phyloP scores from a whole-genome alignment of 2,888 invertebrate genomes.

The Cremastobaeus sp. region DNA sequence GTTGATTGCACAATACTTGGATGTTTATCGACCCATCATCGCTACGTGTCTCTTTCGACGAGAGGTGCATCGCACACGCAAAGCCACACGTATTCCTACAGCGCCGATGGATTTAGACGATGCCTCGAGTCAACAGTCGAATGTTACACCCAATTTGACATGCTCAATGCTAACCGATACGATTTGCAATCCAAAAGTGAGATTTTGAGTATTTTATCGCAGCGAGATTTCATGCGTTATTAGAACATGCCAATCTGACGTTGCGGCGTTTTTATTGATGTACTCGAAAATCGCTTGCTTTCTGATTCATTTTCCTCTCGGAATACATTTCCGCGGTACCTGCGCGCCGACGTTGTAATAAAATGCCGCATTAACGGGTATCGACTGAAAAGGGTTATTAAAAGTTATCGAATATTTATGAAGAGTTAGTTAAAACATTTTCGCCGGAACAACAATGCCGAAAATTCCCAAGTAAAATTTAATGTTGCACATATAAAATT shows the following conservation, averaged over 20 bases:
- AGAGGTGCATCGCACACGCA: slow-evolving; percentile 57
- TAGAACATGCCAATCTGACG: slow-evolving; percentile 25
- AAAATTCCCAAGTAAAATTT: slow-evolving; percentile 1
- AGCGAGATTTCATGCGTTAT: slow-evolving; percentile 45
- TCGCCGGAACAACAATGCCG: background rate
- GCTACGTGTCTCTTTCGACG: slow-evolving; percentile 66
- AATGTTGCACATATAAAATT: slow-evolving; percentile 2
- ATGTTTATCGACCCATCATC: slow-evolving; percentile 78
- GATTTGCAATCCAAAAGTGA: slow-evolving; percentile 68
- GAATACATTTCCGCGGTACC: too few species aligned
- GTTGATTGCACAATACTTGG: slow-evolving; percentile 78
- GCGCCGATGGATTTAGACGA: slow-evolving; percentile 54
- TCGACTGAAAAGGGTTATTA: too few species aligned
- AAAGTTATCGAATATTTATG: too few species aligned
- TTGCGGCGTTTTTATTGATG: slow-evolving; percentile 25
- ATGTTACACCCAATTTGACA: slow-evolving; percentile 78
- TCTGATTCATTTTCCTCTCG: slow-evolving; percentile 9
- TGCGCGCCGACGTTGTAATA: too few species aligned
- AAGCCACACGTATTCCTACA: slow-evolving; percentile 52
- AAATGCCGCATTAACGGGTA: too few species aligned
- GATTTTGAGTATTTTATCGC: slow-evolving; percentile 55
- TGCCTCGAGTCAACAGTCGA: slow-evolving; percentile 74
- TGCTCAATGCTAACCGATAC: slow-evolving; percentile 71
- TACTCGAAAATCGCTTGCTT: background rate
- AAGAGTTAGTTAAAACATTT: too few species aligned